Conservation (phyloP, 2,888 invertebrate species). For the Tridacna crocea region DNA sequence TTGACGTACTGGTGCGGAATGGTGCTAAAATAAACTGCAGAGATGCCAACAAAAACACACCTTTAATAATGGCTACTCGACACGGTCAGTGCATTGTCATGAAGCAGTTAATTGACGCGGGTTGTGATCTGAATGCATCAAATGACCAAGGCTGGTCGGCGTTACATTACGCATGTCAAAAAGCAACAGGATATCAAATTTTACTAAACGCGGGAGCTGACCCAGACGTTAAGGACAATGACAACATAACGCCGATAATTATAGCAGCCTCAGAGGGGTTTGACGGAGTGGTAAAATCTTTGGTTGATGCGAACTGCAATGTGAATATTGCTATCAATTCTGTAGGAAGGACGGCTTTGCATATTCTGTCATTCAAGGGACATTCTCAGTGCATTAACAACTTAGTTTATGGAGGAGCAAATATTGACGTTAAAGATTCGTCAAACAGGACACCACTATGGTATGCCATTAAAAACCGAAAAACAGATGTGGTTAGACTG, state of each 20-base stretch:
- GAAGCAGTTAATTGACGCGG: constrained; percentile 60
- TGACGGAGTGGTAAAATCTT: constrained; percentile 73
- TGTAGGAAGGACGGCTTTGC: constrained; percentile 75
- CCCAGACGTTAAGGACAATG: constrained; percentile 74
- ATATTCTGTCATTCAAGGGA: constrained; percentile 81
- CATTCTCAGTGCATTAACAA: constrained; percentile 75
- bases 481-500: constrained; percentile 73
- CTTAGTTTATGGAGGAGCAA: constrained; percentile 73
- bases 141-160: constrained; percentile 85
- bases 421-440: constrained; percentile 73
- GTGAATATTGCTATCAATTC: constrained; percentile 75
- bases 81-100: constrained; percentile 66
- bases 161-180: constrained; percentile 83
- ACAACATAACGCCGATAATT: constrained; percentile 79
- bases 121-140: constrained; percentile 69
- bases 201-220: constrained; percentile 78
- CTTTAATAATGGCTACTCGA: constrained; percentile 75
- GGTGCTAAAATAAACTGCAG: constrained; percentile 70
- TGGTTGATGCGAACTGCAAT: constrained; percentile 73
- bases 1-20: constrained; percentile 65
- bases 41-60: constrained; percentile 76
- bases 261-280: constrained; percentile 82
- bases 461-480: constrained; percentile 79
- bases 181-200: constrained; percentile 75
- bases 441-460: constrained; percentile 76